These are phyloP conservation scores for Notothenia coriiceps DNA, from an alignment of 2,113 vertebrate genomes.

Conservation along the genomic window DNA sequence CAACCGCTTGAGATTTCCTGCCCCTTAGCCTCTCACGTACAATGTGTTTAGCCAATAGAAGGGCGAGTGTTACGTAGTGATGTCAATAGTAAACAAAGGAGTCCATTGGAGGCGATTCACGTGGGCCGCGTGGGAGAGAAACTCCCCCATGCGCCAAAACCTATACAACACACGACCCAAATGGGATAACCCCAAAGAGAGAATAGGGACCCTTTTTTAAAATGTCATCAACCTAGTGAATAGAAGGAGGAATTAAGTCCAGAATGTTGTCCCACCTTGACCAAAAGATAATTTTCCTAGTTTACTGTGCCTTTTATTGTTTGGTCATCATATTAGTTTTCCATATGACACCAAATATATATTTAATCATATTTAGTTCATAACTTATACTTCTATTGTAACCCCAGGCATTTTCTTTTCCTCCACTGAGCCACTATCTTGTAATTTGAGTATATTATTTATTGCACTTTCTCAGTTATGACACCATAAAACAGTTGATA, in stretches of 20 bases:
- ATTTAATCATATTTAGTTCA: neutral
- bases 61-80: no score
- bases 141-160: no score
- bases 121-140: no score
- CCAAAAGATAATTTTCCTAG: neutral
- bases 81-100: no score
- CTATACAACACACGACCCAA: no score
- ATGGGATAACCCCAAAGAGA: no score
- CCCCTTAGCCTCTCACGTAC: no score
- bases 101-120: no score
- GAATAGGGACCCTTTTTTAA: no score
- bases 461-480: neutral
- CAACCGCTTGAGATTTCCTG: no score
- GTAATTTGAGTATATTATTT: neutral
- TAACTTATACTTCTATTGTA: neutral
- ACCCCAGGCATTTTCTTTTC: neutral
- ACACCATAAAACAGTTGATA: neutral
- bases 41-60: no score
- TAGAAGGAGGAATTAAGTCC: neutral
- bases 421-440: neutral
- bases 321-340: neutral
- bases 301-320: slow-evolving; percentile 4
- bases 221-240: neutral
- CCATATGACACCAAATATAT: neutral
- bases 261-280: neutral